phyloP scores from a whole-genome alignment of 2,797 vertebrate genomes.

The Chloroceryle amazona region DNA sequence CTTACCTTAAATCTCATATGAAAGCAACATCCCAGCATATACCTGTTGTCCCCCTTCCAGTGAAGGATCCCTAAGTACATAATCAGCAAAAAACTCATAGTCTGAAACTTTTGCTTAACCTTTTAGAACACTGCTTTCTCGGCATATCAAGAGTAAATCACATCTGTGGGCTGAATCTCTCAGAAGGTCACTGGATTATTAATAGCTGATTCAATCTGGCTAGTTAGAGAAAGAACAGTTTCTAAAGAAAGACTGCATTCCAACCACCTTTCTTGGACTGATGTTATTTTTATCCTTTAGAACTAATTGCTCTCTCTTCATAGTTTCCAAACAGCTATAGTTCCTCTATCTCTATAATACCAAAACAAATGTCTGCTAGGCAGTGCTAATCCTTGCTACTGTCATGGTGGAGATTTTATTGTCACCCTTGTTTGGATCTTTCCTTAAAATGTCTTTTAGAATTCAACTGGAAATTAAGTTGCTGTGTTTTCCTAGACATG shows the following conservation, averaged over 20 bases:
- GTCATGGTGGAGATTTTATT: not conserved
- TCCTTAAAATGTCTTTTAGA: not conserved
- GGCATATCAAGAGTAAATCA: constrained; percentile 46
- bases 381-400: not conserved
- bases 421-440: not conserved
- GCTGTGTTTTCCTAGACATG: not conserved
- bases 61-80: not conserved
- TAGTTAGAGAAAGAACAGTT: constrained; percentile 45
- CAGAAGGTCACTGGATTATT: constrained; percentile 46
- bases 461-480: not conserved
- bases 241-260: constrained; percentile 45
- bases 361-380: not conserved
- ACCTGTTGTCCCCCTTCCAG: not conserved
- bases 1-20: not conserved
- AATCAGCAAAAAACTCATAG: not conserved
- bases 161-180: constrained; percentile 19
- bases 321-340: constrained; percentile 21
- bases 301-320: constrained; percentile 6
- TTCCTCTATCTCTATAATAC: not conserved
- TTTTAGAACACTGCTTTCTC: constrained; percentile 31
- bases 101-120: not conserved
- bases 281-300: constrained; percentile 20
- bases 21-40: not conserved
- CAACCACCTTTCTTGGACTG: constrained; percentile 29
- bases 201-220: constrained; percentile 50